Evolutionary conservation across 2,888 invertebrate species (phyloP).

Genomic region (Tiphia femorata): DNA sequence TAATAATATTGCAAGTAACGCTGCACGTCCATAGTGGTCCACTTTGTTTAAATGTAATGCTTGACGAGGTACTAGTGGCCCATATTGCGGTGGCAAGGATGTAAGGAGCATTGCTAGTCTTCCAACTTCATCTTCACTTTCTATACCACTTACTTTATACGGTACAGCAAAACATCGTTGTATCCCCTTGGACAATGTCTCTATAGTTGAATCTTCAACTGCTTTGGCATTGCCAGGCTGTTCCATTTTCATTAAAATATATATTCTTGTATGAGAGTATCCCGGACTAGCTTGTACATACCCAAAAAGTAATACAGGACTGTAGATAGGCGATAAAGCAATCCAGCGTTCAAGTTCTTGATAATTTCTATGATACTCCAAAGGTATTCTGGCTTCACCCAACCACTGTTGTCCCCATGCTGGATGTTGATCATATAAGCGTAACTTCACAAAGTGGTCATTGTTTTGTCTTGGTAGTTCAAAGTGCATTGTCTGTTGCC

Average conservation of each 20-base stretch:
- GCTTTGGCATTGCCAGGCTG: constrained; percentile 46
- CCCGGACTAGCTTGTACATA: constrained; percentile 64
- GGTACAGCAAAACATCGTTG: constrained; percentile 60
- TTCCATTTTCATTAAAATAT: constrained; percentile 62
- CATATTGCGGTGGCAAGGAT: constrained; percentile 57
- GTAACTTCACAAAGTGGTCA: constrained; percentile 55
- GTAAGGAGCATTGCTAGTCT: constrained; percentile 57
- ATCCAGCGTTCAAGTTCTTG: constrained; percentile 66
- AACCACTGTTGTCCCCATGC: constrained; percentile 66
- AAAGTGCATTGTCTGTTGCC: constrained; percentile 64
- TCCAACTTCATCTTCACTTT: constrained; percentile 56
- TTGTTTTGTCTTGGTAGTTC: constrained; percentile 52
- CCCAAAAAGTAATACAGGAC: constrained; percentile 60
- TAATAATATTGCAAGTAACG: constrained; percentile 56
- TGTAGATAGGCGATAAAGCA: constrained; percentile 55
- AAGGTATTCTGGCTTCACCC: constrained; percentile 60
- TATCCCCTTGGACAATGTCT: constrained; percentile 56
- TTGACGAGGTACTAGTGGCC: constrained; percentile 61
- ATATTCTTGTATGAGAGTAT: constrained; percentile 60
- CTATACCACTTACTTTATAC: constrained; percentile 56
- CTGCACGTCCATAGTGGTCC: constrained; percentile 64
- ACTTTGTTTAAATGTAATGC: constrained; percentile 63
- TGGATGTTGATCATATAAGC: constrained; percentile 65
- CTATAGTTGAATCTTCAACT: constrained; percentile 46
- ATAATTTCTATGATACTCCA: constrained; percentile 58